Percentiles rank a stretch among this genome's conserved stretches.
Evolutionary conservation across 2,113 vertebrate species (phyloP).

Genomic region (Cathartes aura): DNA sequence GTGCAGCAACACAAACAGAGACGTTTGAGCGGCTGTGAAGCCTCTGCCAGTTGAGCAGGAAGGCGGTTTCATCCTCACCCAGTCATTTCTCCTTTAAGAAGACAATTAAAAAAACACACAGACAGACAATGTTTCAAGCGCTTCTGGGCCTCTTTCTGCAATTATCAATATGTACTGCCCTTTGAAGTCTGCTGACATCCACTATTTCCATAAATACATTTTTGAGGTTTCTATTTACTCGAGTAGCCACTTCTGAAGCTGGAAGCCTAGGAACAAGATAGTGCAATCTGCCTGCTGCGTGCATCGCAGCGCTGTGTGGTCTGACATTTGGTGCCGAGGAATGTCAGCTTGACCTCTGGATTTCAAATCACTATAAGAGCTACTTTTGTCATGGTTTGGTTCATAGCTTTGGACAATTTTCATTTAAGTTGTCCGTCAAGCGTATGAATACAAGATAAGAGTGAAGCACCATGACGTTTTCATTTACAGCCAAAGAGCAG

Average conservation of each 20-base stretch:
- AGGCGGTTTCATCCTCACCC: not conserved
- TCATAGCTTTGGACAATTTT: constrained; percentile 67
- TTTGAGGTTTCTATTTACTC: constrained; percentile 49
- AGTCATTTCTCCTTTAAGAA: constrained; percentile 19
- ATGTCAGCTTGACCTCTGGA: constrained; percentile 48
- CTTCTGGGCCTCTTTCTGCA: constrained; percentile 44
- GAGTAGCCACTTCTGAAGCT: constrained; percentile 51
- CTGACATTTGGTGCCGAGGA: constrained; percentile 57
- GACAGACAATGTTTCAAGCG: not conserved
- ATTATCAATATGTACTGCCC: constrained; percentile 52
- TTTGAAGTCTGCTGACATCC: constrained; percentile 66
- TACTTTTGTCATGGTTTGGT: constrained; percentile 72
- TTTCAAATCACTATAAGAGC: constrained; percentile 43
- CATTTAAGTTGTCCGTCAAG: constrained; percentile 70
- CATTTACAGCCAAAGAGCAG: constrained; percentile 60
- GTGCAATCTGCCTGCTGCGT: constrained; percentile 26
- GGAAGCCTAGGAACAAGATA: constrained; percentile 7
- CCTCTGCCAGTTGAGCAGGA: not conserved
- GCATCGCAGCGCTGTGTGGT: constrained; percentile 40
- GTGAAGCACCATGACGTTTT: constrained; percentile 64
- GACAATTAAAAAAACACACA: not conserved
- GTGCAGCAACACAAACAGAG: not conserved
- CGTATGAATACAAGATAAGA: constrained; percentile 60
- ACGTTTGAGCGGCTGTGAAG: not conserved
- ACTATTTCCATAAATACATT: constrained; percentile 56